phyloP scores from a whole-genome alignment of 2,797 vertebrate species.

The Typhlichthys eigenmanni region DNA sequence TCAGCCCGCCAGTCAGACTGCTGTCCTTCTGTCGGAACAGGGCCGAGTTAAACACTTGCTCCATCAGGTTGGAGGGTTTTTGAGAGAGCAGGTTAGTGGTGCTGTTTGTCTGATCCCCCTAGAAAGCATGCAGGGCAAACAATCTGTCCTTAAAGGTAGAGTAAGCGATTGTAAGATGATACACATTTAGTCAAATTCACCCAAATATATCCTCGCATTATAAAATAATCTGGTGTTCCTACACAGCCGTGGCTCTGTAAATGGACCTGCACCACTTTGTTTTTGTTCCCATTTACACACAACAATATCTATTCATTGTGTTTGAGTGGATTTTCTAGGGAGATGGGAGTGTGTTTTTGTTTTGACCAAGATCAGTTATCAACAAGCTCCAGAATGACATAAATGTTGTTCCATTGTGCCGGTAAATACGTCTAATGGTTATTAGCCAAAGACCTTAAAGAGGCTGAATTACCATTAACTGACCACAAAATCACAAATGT shows the following conservation, averaged over 20 bases:
- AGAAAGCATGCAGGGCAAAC: background rate
- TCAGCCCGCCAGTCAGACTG: slow-evolving; percentile 73
- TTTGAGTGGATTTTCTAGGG: no score
- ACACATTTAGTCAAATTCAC: no score
- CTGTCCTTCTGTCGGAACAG: slow-evolving; percentile 86
- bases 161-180: background rate
- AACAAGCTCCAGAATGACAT: no score
- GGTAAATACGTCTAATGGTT: slow-evolving; percentile 3
- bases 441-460: slow-evolving; percentile 17
- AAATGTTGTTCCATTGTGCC: no score
- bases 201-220: no score
- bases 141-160: background rate
- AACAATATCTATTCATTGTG: no score
- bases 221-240: no score
- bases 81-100: slow-evolving; percentile 68
- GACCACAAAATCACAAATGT: slow-evolving; percentile 24
- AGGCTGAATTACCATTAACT: background rate
- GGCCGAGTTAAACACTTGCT: slow-evolving; percentile 91
- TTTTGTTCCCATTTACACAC: no score
- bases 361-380: no score
- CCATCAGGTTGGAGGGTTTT: slow-evolving; percentile 85
- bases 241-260: no score
- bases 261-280: no score
- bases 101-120: slow-evolving; percentile 70
- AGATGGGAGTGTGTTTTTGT: no score